phyloP scores from a whole-genome alignment of 2,888 invertebrate genomes.

The Epinotia brunnichana region DNA sequence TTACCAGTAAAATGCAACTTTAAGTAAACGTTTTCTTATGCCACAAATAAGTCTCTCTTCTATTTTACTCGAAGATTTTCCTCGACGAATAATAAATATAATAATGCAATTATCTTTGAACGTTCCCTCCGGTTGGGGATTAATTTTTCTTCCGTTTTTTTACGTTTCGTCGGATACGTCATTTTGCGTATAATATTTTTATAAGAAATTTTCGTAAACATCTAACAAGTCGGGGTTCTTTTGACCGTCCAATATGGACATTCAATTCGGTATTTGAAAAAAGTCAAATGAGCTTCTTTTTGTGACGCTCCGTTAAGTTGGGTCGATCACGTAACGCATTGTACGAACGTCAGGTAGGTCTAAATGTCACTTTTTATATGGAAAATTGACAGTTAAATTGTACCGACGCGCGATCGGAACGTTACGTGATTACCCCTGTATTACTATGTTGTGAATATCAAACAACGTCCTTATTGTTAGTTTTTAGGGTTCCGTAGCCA shows the following conservation, averaged over 20 bases:
- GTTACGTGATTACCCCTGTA: no score
- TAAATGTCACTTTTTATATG: no score
- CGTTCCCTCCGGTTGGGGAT: background rate
- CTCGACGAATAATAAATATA: slow-evolving; percentile 13
- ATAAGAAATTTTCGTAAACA: slow-evolving; percentile 3
- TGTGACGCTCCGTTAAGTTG: no score
- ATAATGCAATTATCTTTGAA: slow-evolving; percentile 21
- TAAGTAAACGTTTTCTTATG: background rate
- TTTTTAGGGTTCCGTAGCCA: no score
- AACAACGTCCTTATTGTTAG: no score
- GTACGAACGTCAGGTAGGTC: no score
- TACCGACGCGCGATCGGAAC: no score
- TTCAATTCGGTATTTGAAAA: no score
- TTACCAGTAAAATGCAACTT: background rate
- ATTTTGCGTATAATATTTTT: background rate
- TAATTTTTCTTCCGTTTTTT: slow-evolving; percentile 10
- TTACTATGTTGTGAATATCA: no score
- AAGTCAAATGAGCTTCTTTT: no score
- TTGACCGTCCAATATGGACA: background rate
- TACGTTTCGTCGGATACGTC: background rate
- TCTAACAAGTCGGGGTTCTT: background rate
- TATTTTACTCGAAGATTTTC: slow-evolving; percentile 8
- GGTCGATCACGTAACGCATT: no score
- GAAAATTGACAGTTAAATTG: no score
- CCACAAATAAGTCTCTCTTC: background rate